Conservation (phyloP, 2,888 invertebrate species). For the Amphipyra berbera region DNA sequence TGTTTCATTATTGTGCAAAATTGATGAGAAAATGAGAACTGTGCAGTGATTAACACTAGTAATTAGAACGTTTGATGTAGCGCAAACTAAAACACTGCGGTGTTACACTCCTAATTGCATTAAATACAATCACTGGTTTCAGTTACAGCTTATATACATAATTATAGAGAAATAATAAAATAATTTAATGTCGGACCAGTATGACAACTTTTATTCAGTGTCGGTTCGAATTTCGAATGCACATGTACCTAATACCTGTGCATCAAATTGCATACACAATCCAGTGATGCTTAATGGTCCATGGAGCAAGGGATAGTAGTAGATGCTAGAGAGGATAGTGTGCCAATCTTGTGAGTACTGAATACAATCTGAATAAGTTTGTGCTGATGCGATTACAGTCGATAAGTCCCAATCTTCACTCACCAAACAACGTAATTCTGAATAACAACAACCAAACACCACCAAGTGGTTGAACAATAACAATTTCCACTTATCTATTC, state of each 20-base stretch:
- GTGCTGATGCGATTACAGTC: slow-evolving; percentile 2
- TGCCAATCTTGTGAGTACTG: too few relatives aligned
- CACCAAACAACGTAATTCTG: slow-evolving; percentile 2
- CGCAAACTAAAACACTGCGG: background rate
- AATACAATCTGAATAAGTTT: background rate
- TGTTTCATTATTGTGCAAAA: slow-evolving; percentile 17
- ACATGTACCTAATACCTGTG: too few relatives aligned
- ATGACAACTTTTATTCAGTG: background rate
- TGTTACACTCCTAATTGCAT: background rate
- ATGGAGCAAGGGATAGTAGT: too few relatives aligned
- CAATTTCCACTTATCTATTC: slow-evolving; percentile 48
- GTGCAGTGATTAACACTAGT: slow-evolving; percentile 3
- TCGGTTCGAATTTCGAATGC: background rate
- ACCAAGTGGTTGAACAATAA: slow-evolving; percentile 42
- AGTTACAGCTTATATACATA: background rate
- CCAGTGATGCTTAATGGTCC: too few relatives aligned
- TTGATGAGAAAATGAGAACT: slow-evolving; percentile 10
- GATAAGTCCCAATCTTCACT: slow-evolving; percentile 15
- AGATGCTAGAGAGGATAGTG: too few relatives aligned
- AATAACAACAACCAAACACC: slow-evolving; percentile 16
- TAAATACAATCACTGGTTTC: slow-evolving; percentile 1
- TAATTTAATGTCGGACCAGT: background rate
- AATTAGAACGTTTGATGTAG: slow-evolving; percentile 10
- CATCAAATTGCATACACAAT: too few relatives aligned
- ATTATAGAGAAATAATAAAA: background rate